These are phyloP conservation scores for Taphrorychus bicolor DNA, from an alignment of 2,888 invertebrate genomes.

Conservation along the genomic window DNA sequence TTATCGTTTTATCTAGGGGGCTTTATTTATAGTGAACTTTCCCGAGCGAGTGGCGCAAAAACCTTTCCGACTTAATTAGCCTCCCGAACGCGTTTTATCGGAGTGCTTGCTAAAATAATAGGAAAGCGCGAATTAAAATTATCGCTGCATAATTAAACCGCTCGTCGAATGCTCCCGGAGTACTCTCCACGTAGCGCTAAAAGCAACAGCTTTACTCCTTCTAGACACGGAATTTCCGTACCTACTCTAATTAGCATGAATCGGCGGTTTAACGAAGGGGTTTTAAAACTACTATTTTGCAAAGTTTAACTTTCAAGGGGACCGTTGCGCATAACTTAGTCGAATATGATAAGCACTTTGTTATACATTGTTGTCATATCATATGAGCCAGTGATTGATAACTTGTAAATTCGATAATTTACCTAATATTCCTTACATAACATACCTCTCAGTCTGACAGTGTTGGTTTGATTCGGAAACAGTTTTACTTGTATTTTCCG, in stretches of 20 bases:
- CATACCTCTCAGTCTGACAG: too few species aligned
- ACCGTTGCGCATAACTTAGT: not conserved
- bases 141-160: slow-evolving; percentile 42
- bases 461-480: too few species aligned
- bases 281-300: slow-evolving; percentile 7
- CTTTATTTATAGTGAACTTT: slow-evolving; percentile 25
- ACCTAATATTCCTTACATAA: too few species aligned
- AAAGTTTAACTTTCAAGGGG: not conserved
- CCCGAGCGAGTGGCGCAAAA: not conserved
- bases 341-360: not conserved
- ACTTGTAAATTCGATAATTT: too few species aligned
- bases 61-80: slow-evolving; percentile 5
- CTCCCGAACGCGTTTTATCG: not conserved
- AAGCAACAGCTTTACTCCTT: slow-evolving; percentile 24
- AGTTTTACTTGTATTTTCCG: too few species aligned
- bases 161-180: slow-evolving; percentile 16
- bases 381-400: too few species aligned
- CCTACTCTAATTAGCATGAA: slow-evolving; percentile 18
- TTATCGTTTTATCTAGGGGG: slow-evolving; percentile 23
- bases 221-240: slow-evolving; percentile 14
- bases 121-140: slow-evolving; percentile 39
- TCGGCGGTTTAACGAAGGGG: not conserved
- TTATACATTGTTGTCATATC: too few species aligned
- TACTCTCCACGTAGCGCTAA: slow-evolving; percentile 5
- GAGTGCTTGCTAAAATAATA: slow-evolving; percentile 6